Evolutionary conservation across 2,797 vertebrate species (phyloP).

Genomic region (Acrossocheilus wenchowensis): DNA sequence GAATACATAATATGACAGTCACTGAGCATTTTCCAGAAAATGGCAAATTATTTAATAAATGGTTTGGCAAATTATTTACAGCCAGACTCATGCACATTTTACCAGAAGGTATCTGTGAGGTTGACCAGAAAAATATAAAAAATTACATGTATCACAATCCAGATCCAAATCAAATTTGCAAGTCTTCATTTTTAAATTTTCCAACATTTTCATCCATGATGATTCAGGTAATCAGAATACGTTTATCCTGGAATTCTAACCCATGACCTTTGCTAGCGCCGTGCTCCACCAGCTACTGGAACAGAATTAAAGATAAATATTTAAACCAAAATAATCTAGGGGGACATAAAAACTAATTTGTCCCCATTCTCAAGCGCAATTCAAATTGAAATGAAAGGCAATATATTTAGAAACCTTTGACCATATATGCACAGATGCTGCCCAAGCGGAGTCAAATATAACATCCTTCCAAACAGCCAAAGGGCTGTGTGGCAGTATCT

Average conservation of each 20-base stretch:
- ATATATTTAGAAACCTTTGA: constrained; percentile 46
- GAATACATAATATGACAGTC: neutral
- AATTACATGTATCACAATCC: neutral
- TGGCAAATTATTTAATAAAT: neutral
- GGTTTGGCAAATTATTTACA: neutral
- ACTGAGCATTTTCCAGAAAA: neutral
- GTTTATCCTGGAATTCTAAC: neutral
- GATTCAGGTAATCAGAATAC: neutral
- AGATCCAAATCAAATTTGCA: neutral
- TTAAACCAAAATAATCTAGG: constrained; percentile 28
- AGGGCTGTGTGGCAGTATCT: constrained; percentile 59
- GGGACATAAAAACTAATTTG: constrained; percentile 2
- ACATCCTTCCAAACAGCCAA: constrained; percentile 53
- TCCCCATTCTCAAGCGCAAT: constrained; percentile 4
- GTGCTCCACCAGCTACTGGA: neutral
- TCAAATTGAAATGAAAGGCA: constrained; percentile 31
- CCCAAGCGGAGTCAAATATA: constrained; percentile 47
- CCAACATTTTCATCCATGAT: neutral
- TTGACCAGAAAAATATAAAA: neutral
- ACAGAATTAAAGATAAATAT: constrained; percentile 21
- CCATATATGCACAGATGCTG: constrained; percentile 31
- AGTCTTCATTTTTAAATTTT: neutral
- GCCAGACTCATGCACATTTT: neutral
- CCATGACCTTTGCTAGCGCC: neutral
- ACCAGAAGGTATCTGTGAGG: neutral